A percentile compares a stretch with the other conserved stretches of the same genome.
phyloP scores from a whole-genome alignment of 2,888 invertebrate genomes.

The Nebria salina region DNA sequence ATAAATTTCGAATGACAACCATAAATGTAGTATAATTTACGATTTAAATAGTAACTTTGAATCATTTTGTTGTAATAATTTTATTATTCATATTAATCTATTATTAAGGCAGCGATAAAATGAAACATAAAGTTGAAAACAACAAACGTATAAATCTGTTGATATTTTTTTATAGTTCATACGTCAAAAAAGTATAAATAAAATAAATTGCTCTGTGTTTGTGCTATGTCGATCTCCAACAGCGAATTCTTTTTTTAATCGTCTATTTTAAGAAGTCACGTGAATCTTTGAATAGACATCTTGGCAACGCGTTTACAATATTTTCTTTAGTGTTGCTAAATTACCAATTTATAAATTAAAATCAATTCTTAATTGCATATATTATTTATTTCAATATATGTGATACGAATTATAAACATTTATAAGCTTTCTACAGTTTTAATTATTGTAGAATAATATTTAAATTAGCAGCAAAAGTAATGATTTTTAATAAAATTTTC shows the following conservation, averaged over 20 bases:
- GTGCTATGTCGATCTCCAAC: slow-evolving; percentile 27
- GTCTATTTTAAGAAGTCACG: slow-evolving; percentile 31
- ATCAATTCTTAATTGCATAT: not conserved
- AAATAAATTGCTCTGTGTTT: not conserved
- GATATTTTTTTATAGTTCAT: slow-evolving; percentile 19
- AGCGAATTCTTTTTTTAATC: slow-evolving; percentile 35
- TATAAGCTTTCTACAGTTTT: too few relatives aligned
- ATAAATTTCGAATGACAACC: too few relatives aligned
- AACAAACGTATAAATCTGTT: slow-evolving; percentile 36
- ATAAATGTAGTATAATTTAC: too few relatives aligned
- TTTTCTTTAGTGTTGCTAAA: not conserved
- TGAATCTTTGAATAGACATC: slow-evolving; percentile 27
- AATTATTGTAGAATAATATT: not conserved
- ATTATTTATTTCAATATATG: not conserved
- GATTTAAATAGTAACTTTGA: too few relatives aligned
- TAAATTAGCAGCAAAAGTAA: not conserved
- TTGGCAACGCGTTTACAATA: slow-evolving; percentile 14
- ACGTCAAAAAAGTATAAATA: slow-evolving; percentile 27
- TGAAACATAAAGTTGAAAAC: not conserved
- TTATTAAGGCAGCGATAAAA: not conserved
- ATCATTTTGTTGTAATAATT: not conserved
- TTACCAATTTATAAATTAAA: not conserved
- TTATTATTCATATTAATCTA: not conserved
- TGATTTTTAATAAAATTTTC: too few relatives aligned
- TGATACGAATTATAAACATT: too few relatives aligned